Evolutionary conservation across 2,888 invertebrate species (phyloP).

Genomic region (Drosophila subsilvestris): DNA sequence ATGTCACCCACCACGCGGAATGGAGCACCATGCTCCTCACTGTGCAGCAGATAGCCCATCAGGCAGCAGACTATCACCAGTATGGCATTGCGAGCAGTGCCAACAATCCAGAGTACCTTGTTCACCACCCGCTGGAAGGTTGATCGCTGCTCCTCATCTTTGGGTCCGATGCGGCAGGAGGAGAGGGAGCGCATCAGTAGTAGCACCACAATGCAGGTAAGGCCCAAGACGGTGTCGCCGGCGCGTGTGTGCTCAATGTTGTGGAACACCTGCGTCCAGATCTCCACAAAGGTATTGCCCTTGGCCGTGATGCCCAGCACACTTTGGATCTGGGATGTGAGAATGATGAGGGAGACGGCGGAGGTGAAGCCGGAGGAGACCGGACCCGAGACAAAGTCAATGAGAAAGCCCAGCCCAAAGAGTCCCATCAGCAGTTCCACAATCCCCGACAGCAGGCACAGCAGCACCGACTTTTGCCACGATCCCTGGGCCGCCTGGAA

Average conservation of each 20-base stretch:
- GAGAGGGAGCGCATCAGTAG: conserved; percentile 91
- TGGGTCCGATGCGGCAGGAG: conserved; percentile 87
- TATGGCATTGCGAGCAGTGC: conserved; percentile 93
- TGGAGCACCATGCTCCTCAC: conserved; percentile 84
- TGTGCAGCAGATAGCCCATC: conserved; percentile 84
- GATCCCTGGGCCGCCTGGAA: conserved; percentile 89
- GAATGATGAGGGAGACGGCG: conserved; percentile 94
- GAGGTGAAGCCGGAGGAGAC: conserved; percentile 96
- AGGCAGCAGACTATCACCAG: conserved; percentile 90
- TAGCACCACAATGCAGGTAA: conserved; percentile 89
- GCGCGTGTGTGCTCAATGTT: conserved; percentile 88
- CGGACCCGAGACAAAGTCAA: conserved; percentile 95
- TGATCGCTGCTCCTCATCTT: conserved; percentile 85
- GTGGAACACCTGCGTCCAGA: conserved; percentile 89
- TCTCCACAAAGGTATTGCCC: conserved; percentile 91
- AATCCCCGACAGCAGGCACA: conserved; percentile 90
- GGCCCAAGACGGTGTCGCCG: conserved; percentile 91
- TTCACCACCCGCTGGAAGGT: conserved; percentile 87
- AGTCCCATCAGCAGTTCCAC: conserved; percentile 92
- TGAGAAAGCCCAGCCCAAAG: conserved; percentile 92
- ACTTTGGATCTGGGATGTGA: conserved; percentile 94
- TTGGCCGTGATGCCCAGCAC: conserved; percentile 89
- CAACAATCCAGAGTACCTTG: conserved; percentile 90
- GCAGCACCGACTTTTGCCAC: conserved; percentile 87
- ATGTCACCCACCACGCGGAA: conserved; percentile 90